Base-by-base conservation (phyloP, 2,888 invertebrate species). In the Phrixothrix hirtus region DNA sequence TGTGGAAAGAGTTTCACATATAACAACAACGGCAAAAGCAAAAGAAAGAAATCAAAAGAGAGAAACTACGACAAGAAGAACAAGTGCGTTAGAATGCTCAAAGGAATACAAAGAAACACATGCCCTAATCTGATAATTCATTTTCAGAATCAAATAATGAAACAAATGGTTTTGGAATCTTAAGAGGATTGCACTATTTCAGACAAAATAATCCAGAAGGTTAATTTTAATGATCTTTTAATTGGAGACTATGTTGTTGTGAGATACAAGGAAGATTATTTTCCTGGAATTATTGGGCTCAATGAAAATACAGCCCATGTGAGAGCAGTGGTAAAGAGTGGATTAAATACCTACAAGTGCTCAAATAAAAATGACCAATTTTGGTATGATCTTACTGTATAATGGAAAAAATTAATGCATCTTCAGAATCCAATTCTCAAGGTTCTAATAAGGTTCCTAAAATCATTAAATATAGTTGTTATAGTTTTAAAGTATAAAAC, bases 221-320 rank as follows among this genome's bases (percentile, higher is more conserved):
- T 1, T 3, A 31, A 31, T 29, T 29, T 29, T 29, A 29, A 10
- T 29, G 29, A 29, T 29, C 29, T 29, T n/a, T 29, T 10, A 10
- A 29, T 29, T 29, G 29, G 29, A n/a, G 29, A n/a, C 29, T n/a
- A 29, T 29, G 29, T 31, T n/a, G n/a, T n/a, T n/a, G n/a, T n/a
- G n/a, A n/a, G n/a, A n/a, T n/a, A n/a, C 11, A 29, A 29, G 29
- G 9, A 29, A n/a, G 29, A 29, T 31, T 2, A 2, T 12, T 12
- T 31, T 10, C 12, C 11, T 31, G 12, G 11, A 12, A 31, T 2
- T 31, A 13, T 7, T 2, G 13, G 11, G 31, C n/a, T 12, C 11
- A 4, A 27, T 10, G 10, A 27, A 11, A 10, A 2, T 2, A 2
- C 2, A 10, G 10, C 9, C 9, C 9, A 27, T 13, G 2, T 31